Evolutionary conservation across 1,140 invertebrate species (phyloP).

Genomic region (Rhopalosiphum maidis): DNA sequence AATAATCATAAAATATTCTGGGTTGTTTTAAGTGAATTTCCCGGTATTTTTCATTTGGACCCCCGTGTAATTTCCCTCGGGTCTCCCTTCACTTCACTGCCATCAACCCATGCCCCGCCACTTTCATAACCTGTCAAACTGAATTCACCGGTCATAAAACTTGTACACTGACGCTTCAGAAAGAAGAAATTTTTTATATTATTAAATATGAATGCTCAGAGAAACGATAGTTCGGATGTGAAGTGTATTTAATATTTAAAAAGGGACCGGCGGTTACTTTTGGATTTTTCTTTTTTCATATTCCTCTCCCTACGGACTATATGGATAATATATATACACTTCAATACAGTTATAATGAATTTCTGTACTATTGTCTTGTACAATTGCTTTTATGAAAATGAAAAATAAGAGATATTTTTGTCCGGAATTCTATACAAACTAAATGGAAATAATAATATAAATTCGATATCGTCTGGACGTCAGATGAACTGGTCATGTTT

Average conservation of each 20-base stretch:
- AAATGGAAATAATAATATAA: constrained; percentile 2
- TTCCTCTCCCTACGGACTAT: constrained; percentile 10
- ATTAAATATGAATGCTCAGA: constrained; percentile 50
- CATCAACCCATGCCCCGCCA: neutral
- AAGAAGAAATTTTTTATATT: constrained; percentile 34
- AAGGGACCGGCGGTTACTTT: constrained; percentile 22
- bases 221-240: constrained; percentile 31
- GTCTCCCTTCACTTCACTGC: constrained; percentile 12
- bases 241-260: constrained; percentile 55
- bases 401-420: neutral
- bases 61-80: constrained; percentile 56
- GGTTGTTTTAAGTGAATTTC: constrained; percentile 55
- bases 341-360: neutral
- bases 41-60: constrained; percentile 56
- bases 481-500: neutral
- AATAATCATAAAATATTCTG: constrained; percentile 54
- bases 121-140: constrained; percentile 53
- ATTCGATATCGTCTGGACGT: neutral
- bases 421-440: neutral
- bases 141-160: constrained; percentile 50
- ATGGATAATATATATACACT: neutral
- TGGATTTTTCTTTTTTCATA: constrained; percentile 8
- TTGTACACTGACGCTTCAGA: constrained; percentile 29
- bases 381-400: constrained; percentile 38
- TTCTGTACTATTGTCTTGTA: constrained; percentile 32